Percentiles rank a stretch among this genome's conserved stretches.
Conservation (phyloP, 2,113 vertebrate species). For the Nannospalax galili region DNA sequence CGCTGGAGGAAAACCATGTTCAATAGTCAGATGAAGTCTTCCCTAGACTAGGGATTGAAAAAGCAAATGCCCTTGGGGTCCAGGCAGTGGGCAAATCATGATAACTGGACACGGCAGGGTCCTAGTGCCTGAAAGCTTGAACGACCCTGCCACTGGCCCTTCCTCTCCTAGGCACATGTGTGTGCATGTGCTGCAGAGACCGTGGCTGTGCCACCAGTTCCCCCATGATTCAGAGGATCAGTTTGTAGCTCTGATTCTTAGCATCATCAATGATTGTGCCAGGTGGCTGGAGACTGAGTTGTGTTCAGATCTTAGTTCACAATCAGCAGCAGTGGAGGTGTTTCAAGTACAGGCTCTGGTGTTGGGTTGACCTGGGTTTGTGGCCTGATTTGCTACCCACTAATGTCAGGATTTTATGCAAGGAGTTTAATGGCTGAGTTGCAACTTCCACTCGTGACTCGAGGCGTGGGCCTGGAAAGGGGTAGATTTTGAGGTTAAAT, state of each 20-base stretch:
- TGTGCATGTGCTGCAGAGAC: neutral
- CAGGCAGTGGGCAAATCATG: neutral
- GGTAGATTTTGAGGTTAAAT: neutral
- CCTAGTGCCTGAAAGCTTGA: fast-evolving
- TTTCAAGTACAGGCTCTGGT: neutral
- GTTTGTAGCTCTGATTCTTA: neutral
- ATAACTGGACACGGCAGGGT: neutral
- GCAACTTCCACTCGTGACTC: neutral
- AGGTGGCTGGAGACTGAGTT: neutral
- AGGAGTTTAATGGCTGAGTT: neutral
- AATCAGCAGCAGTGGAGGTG: neutral
- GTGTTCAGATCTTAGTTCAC: neutral
- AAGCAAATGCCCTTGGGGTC: neutral
- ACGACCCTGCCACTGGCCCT: neutral
- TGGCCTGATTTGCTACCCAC: slow-evolving; percentile 7
- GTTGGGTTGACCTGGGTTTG: neutral
- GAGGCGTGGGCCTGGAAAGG: neutral
- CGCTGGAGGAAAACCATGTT: neutral
- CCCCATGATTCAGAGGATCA: neutral
- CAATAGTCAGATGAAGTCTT: neutral
- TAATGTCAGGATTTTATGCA: neutral
- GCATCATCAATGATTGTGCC: neutral
- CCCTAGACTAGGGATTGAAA: neutral
- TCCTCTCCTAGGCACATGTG: neutral
- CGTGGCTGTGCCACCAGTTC: neutral